Evolutionary conservation across 2,797 vertebrate species (phyloP), one percentile per base, ranked within the genome.

Genomic region (Macrochelys suwanniensis): DNA sequence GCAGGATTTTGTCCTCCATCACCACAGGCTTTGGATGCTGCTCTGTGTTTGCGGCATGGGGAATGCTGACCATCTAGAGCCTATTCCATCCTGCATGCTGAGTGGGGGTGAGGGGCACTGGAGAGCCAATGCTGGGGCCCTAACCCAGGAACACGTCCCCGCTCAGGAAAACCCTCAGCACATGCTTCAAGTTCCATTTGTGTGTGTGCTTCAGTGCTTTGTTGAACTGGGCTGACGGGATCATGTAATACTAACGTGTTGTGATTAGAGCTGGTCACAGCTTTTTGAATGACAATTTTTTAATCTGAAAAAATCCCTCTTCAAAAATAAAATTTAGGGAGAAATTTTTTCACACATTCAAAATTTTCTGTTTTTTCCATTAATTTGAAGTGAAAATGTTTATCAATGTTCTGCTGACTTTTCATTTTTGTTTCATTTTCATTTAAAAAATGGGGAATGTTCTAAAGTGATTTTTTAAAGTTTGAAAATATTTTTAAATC

Each of bases 241-340:
- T 2, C 16, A 87, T 3, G 4, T 1, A 7, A 21, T 16, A 77
- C 1, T 89, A 7, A 1, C 33, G 45, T 2, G 7, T 53, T 0
- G 13, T 65, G 1, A 0, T 1, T 21, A 0, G 56, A 81, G 16
- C 82, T 42, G 0, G 8, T 11, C 51, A 1, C 89, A 89, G 1
- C 10, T n/a, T 80, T 1, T 0, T 26, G 11, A 61, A 37, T 28
- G 0, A 33, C 26, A 33, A 3, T 2, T 3, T 0, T 50, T 2
- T 15, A 68, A 68, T 68, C 65, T 68, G 33, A 19, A 68, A 68
- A 65, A n/a, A 61, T 56, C 16, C 88, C 80, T 28, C 42, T 12
- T 87, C 85, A 3, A 17, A 26, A 84, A 76, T 37, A 16, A 79
- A 49, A 2, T 0, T 5, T 0, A 8, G 68, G 5, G 78, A 81